Evolutionary conservation across 1,140 invertebrate species (phyloP).

Genomic region (Tetranychus urticae): DNA sequence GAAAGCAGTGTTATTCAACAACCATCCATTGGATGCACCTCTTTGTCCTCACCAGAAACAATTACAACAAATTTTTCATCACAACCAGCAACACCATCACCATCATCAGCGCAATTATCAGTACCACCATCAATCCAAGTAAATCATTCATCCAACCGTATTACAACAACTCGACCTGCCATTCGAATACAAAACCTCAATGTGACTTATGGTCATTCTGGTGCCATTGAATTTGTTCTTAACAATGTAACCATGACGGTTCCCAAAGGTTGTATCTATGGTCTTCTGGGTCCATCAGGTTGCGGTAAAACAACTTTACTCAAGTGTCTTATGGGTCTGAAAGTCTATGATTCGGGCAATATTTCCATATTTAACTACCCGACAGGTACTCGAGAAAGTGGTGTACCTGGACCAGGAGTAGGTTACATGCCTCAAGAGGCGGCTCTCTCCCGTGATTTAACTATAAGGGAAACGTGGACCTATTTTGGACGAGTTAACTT

Average conservation of each 20-base stretch:
- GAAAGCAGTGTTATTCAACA: too few relatives aligned
- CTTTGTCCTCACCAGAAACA: too few relatives aligned
- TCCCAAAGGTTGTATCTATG: slow-evolving; percentile 9
- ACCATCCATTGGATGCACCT: too few relatives aligned
- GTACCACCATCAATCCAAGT: too few relatives aligned
- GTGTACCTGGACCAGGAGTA: slow-evolving; percentile 49
- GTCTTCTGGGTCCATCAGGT: slow-evolving; percentile 17
- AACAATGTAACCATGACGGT: slow-evolving; percentile 8
- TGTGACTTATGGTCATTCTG: too few relatives aligned
- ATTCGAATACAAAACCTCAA: too few relatives aligned
- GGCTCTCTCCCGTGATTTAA: slow-evolving; percentile 74
- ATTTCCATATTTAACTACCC: slow-evolving; percentile 5
- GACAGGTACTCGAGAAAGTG: slow-evolving; percentile 15
- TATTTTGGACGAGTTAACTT: slow-evolving; percentile 76
- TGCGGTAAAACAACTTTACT: slow-evolving; percentile 12
- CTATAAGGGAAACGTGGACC: slow-evolving; percentile 73
- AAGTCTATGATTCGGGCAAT: background rate
- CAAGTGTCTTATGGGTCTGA: slow-evolving; percentile 5
- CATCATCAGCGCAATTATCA: too few relatives aligned
- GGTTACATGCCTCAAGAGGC: slow-evolving; percentile 67
- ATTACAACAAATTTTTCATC: too few relatives aligned
- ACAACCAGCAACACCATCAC: too few relatives aligned
- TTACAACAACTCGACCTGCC: too few relatives aligned
- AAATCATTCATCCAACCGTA: too few relatives aligned
- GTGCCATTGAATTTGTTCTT: background rate